Base-by-base conservation (phyloP, 30 jellyfish, hydroid and myxozoan species). In the Calvadosia cruxmelitensis region DNA sequence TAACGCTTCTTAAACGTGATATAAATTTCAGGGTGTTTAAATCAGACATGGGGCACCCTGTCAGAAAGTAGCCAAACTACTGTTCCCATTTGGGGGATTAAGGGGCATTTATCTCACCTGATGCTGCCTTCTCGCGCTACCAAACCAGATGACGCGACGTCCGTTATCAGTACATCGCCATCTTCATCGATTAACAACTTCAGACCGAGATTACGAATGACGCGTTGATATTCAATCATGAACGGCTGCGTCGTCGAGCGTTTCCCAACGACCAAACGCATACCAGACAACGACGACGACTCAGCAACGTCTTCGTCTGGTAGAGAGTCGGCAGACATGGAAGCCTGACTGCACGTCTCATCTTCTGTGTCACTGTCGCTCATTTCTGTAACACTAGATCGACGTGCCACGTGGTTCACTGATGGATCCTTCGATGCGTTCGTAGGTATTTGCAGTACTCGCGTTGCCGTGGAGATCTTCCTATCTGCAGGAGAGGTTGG, bases 101-200 rank as follows among this genome's bases (percentile, higher is more conserved):
- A n/a, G n/a, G n/a, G n/a, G n/a, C n/a, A n/a, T n/a, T n/a, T n/a
- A n/a, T 29, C 93, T 48, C 31, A 89, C 98, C 95, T 74, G 49
- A 89, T 72, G 29, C 69, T 69, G 57, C 90, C 84, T 61, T 83
- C 93, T 30, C 69, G 74, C 3, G 81, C 91, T 0, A 83, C 84
- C 24, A 91, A 68, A 25, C 99, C 95, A n/a, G 92, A 30, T 3
- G 86, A 34, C 27, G 66, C 26, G 24, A 91, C 70, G 49, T 82
- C 95, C 2, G 99, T 73, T 10, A 91, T 77, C 73, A 69, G 49
- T 32, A 93, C 94, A 12, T 64, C 76, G 31, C 95, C 95, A 29
- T 75, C 84, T 70, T 81, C 95, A 67, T 91, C 99, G 57, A 91
- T 72, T 93, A 91, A 69, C 27, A 91, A 95, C 36, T 82, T 84